A percentile compares a stretch with the other conserved stretches of the same genome.
Evolutionary conservation across 2,113 vertebrate species (phyloP).

Genomic region (Catharus bicknelli): DNA sequence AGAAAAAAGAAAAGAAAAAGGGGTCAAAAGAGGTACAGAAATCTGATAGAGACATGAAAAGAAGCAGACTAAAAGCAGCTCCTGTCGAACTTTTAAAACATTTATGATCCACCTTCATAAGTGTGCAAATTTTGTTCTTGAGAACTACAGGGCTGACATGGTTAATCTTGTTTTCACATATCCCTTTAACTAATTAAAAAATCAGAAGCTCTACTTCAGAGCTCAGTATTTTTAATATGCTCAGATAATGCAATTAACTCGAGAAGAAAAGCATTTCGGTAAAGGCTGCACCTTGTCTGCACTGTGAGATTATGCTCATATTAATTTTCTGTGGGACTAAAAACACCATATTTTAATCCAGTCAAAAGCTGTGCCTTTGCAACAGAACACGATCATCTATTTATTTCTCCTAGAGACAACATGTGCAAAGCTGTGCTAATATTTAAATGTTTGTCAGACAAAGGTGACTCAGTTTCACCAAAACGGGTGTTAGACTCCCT

Average conservation of each 20-base stretch:
- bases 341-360: background rate
- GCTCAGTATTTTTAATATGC: slow-evolving; percentile 54
- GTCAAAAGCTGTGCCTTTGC: background rate
- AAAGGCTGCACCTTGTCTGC: background rate
- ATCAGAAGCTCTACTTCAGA: slow-evolving; percentile 48
- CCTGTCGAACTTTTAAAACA: background rate
- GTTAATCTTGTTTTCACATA: slow-evolving; percentile 59
- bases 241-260: slow-evolving; percentile 57
- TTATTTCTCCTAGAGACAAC: slow-evolving; percentile 18
- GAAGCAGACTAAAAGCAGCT: background rate
- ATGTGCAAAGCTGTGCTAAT: background rate
- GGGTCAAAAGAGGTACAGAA: slow-evolving; percentile 23
- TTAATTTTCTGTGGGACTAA: background rate
- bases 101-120: background rate
- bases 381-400: background rate
- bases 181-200: slow-evolving; percentile 63
- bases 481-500: background rate
- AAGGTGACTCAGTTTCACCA: slow-evolving; percentile 45
- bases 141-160: background rate
- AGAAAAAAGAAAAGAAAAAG: background rate
- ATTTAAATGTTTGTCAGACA: slow-evolving; percentile 27
- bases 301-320: background rate
- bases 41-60: slow-evolving; percentile 1
- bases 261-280: slow-evolving; percentile 37
- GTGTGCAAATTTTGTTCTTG: background rate